Conservation (phyloP, 2,888 invertebrate genomes). For the Drosophila melanosoma region DNA sequence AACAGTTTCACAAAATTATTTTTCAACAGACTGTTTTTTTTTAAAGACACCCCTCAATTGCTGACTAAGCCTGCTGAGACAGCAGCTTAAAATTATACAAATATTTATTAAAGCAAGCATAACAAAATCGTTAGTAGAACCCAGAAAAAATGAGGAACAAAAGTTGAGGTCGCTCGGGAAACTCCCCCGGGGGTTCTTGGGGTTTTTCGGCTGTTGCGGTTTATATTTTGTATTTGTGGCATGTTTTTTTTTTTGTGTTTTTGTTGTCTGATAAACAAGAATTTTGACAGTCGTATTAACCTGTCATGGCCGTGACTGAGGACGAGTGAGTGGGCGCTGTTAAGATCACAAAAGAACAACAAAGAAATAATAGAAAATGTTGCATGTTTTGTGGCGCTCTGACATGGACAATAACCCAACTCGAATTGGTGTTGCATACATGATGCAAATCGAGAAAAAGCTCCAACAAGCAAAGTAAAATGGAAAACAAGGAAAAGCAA, state of each 20-base stretch:
- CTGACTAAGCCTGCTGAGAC: conserved; percentile 43
- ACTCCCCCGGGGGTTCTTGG: conserved; percentile 3
- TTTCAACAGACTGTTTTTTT: not conserved
- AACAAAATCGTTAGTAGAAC: conserved; percentile 7
- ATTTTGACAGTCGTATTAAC: conserved; percentile 75
- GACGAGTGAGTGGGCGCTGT: conserved; percentile 28
- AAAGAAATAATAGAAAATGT: conserved; percentile 35
- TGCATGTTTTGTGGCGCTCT: conserved; percentile 57
- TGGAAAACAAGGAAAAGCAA: conserved; percentile 5
- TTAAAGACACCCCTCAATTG: conserved; percentile 30
- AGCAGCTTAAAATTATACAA: conserved; percentile 45
- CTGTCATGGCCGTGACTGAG: conserved; percentile 59
- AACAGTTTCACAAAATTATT: not conserved
- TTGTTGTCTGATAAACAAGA: conserved; percentile 64
- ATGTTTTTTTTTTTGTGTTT: conserved; percentile 3
- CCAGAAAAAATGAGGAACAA: not conserved
- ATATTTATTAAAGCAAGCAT: conserved; percentile 38
- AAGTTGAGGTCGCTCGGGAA: conserved; percentile 3
- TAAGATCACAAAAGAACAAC: conserved; percentile 45
- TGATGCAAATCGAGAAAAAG: conserved; percentile 10
- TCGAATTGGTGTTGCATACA: conserved; percentile 12
- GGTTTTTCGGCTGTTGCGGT: conserved; percentile 31
- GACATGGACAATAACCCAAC: conserved; percentile 41
- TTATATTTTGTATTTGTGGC: conserved; percentile 17
- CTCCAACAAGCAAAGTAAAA: conserved; percentile 1